A percentile compares a stretch with the other conserved stretches of the same genome.
Evolutionary conservation across 2,797 vertebrate genomes (phyloP).

Genomic region (Petrocephalus schoutedeni): DNA sequence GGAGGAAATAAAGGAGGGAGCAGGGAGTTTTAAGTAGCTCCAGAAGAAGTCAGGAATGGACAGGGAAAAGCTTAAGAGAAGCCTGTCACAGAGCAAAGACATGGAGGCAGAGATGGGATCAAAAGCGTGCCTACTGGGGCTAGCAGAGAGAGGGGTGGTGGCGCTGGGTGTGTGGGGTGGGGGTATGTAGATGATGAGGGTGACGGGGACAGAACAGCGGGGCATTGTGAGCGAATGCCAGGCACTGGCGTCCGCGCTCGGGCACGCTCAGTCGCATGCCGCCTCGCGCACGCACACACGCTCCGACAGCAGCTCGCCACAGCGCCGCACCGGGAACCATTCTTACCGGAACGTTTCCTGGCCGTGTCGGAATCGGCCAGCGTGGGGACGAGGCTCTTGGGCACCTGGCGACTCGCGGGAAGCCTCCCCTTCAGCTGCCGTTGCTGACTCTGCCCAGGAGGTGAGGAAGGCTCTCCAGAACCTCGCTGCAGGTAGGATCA

Average conservation of each 20-base stretch:
- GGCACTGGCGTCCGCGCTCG: conserved; percentile 75
- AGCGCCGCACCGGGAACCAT: conserved; percentile 54
- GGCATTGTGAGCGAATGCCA: conserved; percentile 70
- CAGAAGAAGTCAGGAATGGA: neutral
- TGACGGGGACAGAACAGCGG: conserved; percentile 58
- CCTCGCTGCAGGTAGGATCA: conserved; percentile 48
- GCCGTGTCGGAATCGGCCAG: neutral
- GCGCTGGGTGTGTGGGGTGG: neutral
- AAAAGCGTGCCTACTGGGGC: neutral
- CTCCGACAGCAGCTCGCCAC: conserved; percentile 65
- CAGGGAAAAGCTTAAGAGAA: neutral
- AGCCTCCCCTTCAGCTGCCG: neutral
- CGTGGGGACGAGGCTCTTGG: neutral
- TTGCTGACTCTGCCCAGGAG: conserved; percentile 29
- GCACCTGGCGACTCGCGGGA: neutral
- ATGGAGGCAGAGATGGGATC: neutral
- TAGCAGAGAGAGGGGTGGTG: neutral
- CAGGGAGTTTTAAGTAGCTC: neutral
- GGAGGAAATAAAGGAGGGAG: neutral
- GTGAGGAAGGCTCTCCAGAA: conserved; percentile 4
- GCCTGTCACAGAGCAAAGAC: neutral
- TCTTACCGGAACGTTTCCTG: conserved; percentile 32
- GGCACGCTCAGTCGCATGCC: conserved; percentile 60
- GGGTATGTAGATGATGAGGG: conserved; percentile 8
- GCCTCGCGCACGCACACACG: conserved; percentile 47